Evolutionary conservation across 2,113 vertebrate genomes (phyloP).

Genomic region (Sinocyclocheilus maitianheensis): DNA sequence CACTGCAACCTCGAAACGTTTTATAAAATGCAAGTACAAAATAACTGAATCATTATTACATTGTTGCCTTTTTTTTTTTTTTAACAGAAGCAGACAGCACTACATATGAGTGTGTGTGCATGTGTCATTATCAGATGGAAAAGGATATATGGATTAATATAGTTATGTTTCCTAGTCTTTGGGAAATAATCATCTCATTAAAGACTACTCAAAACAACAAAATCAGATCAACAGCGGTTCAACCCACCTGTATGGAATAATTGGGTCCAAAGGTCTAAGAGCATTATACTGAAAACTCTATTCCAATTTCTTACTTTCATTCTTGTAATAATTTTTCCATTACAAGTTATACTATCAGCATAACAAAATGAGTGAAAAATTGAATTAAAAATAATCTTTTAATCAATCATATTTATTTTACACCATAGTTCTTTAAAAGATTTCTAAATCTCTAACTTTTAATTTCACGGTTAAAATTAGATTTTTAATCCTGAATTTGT

Average conservation of each 20-base stretch:
- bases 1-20: neutral
- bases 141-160: neutral
- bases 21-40: neutral
- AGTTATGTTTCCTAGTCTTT: neutral
- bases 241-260: neutral
- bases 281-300: neutral
- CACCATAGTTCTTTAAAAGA: no score
- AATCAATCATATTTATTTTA: no score
- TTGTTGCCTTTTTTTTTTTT: no score
- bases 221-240: neutral
- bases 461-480: no score
- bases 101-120: no score
- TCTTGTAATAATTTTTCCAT: neutral
- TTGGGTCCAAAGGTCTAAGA: neutral
- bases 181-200: neutral
- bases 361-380: neutral
- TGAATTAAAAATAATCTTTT: neutral
- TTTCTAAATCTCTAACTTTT: no score
- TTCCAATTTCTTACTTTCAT: neutral
- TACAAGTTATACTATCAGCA: neutral
- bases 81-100: neutral
- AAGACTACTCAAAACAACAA: neutral
- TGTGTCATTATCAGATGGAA: neutral
- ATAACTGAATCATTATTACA: neutral
- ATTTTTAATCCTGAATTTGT: neutral